phyloP scores from a whole-genome alignment of 92 coral and sea anemone species.

The Paragorgia papillata region DNA sequence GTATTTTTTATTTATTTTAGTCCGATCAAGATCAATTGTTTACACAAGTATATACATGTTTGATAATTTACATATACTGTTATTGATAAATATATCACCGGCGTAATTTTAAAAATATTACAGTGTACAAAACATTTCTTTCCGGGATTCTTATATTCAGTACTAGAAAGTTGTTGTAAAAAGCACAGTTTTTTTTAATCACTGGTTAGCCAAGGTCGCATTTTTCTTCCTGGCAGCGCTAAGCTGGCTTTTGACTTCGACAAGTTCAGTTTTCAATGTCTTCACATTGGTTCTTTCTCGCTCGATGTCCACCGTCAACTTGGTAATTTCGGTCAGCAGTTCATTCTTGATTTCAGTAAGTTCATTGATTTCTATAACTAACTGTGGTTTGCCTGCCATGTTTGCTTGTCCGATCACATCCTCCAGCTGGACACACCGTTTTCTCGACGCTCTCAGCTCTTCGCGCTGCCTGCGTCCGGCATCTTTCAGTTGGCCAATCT shows the following conservation, averaged over 20 bases:
- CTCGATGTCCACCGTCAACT: constrained; percentile 38
- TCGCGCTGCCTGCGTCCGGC: constrained; percentile 14
- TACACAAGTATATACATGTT: too few species aligned
- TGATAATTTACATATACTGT: too few species aligned
- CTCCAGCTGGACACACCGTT: constrained; percentile 35
- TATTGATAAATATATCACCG: too few species aligned
- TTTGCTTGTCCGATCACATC: constrained; percentile 22
- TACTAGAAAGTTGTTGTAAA: too few species aligned
- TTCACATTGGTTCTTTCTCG: constrained; percentile 30
- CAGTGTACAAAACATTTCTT: too few species aligned
- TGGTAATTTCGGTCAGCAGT: constrained; percentile 25
- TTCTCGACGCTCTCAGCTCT: constrained; percentile 12
- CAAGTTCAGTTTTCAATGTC: constrained; percentile 19
- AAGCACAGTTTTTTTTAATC: too few species aligned
- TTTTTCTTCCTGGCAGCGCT: constrained; percentile 20
- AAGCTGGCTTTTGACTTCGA: constrained; percentile 21
- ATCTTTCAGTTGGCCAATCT: constrained; percentile 15
- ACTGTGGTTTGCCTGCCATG: constrained; percentile 43
- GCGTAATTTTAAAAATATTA: too few species aligned
- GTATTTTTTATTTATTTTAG: too few species aligned
- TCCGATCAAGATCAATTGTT: too few species aligned
- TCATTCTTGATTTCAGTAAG: constrained; percentile 37
- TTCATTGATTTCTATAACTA: constrained; percentile 26
- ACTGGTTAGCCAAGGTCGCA: neutral
- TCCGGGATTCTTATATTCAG: too few species aligned